These are phyloP conservation scores for Drepana arcuata DNA, from an alignment of 1,140 invertebrate genomes.

Conservation along the genomic window DNA sequence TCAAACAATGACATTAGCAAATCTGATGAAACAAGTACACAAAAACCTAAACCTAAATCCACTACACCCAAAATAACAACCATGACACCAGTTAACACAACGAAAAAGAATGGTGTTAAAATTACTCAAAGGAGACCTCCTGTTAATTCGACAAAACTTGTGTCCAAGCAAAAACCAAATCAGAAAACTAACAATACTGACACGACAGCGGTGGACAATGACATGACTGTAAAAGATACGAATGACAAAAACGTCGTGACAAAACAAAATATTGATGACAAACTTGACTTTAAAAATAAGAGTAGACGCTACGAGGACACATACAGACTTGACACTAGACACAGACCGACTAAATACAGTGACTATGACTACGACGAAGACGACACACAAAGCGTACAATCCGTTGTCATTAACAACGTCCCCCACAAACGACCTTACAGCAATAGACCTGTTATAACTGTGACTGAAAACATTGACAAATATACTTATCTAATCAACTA, in stretches of 20 bases:
- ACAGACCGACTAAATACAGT: conserved; percentile 28
- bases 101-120: no score
- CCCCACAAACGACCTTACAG: conserved; percentile 46
- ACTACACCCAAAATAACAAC: conserved; percentile 25
- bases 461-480: conserved; percentile 62
- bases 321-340: conserved; percentile 28
- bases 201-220: conserved; percentile 17
- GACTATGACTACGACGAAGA: conserved; percentile 49
- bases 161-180: conserved; percentile 25
- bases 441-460: conserved; percentile 47
- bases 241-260: conserved; percentile 21
- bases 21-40: conserved; percentile 30
- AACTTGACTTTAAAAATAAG: conserved; percentile 71
- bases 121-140: no score
- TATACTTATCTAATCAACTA: conserved; percentile 64
- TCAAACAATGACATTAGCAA: conserved; percentile 52
- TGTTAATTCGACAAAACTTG: conserved; percentile 10
- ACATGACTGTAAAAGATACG: conserved; percentile 17
- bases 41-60: conserved; percentile 31
- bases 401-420: conserved; percentile 51
- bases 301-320: conserved; percentile 42
- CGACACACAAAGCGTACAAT: conserved; percentile 52
- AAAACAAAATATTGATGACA: conserved; percentile 59
- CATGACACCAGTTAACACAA: conserved; percentile 17
- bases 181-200: conserved; percentile 27